Evolutionary conservation across 2,113 vertebrate genomes (phyloP), one percentile per base, ranked within the genome.

Genomic region (Petromus typicus): DNA sequence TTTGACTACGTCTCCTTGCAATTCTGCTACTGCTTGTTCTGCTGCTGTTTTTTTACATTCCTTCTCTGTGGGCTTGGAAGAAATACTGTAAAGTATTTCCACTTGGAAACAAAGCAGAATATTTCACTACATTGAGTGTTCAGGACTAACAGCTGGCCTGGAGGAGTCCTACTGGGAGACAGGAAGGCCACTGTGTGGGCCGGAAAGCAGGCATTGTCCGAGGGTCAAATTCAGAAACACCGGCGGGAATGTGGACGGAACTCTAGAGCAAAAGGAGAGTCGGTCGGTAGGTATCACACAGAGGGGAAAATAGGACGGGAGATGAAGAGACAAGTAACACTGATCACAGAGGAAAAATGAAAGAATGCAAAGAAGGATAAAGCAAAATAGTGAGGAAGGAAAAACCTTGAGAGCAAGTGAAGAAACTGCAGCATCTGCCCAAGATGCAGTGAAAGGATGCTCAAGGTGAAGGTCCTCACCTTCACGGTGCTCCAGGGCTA

Each of bases 81-180:
- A 93, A 54, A 88, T 7, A 7, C 43, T 75, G 57, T 1, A n/a
- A 82, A 78, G 30, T 17, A 13, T 91, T 69, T 90, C 83, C 27
- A 57, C 13, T 37, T 48, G 56, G 85, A 73, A 92, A 13, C 25
- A 12, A 66, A 94, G 85, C 85, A 1, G 73, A 92, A 56, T 61
- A 7, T 13, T 34, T 94, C 78, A 37, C 59, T 95, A 14, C 48
- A 71, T 86, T 17, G 14, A 43, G 18, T 25, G 67, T 43, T n/a
- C 34, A 86, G 89, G 75, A 85, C 3, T n/a, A 73, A 43, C 30
- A 6, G n/a, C 57, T 43, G 25, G 81, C 1, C 18, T 51, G 63
- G 66, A 48, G 30, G 69, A 59, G 10, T 22, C 66, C 37, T 23
- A 17, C 3, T 67, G 20, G 5, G 63, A 27, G 22, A 17, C 34